Evolutionary conservation across 2,113 vertebrate genomes (phyloP).

Genomic region (Triplophysa rosa): DNA sequence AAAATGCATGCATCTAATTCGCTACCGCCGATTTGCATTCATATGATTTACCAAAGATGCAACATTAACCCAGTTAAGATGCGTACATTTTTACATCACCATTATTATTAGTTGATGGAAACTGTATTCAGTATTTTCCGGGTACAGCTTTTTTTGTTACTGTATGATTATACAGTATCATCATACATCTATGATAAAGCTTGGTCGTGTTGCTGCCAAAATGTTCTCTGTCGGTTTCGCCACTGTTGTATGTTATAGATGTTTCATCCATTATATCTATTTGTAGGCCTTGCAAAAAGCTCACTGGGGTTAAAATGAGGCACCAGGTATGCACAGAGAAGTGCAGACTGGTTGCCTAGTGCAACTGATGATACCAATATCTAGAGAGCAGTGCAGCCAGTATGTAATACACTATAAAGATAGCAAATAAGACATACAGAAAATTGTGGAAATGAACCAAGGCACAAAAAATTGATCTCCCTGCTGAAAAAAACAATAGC

Average conservation of each 20-base stretch:
- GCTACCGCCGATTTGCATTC: neutral
- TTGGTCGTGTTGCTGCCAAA: neutral
- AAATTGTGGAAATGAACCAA: too few relatives aligned
- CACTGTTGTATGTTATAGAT: neutral
- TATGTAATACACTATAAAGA: too few relatives aligned
- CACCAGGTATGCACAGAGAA: neutral
- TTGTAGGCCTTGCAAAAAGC: neutral
- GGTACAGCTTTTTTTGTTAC: neutral
- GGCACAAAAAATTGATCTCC: too few relatives aligned
- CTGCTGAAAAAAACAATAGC: too few relatives aligned
- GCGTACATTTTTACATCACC: neutral
- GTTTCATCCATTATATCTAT: neutral
- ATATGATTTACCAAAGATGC: neutral
- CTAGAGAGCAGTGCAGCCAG: neutral
- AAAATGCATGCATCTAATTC: neutral
- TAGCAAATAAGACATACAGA: too few relatives aligned
- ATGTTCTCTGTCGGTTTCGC: too few relatives aligned
- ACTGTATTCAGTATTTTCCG: neutral
- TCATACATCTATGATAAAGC: too few relatives aligned
- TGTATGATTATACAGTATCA: too few relatives aligned
- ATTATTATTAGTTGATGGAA: neutral
- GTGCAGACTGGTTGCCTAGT: neutral
- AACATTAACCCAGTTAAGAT: neutral
- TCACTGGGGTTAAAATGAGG: neutral
- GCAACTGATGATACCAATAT: neutral